Base-by-base conservation (phyloP, 2,888 invertebrate genomes). In the Chymomyza fuscimana region DNA sequence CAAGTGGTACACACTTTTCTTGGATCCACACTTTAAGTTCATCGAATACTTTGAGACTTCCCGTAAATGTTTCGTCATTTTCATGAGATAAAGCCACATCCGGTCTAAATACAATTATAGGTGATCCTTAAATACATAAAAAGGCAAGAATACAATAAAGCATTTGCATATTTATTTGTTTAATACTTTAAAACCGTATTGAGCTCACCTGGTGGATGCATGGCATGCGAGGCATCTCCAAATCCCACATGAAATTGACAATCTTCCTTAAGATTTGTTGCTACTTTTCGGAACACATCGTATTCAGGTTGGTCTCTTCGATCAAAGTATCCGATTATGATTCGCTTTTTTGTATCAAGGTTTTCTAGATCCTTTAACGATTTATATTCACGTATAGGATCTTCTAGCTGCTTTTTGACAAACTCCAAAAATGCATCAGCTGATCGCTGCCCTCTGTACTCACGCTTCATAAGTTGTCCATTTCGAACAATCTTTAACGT, bases 401-500 rank as follows among this genome's bases (percentile, higher is more conserved):
- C 96, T 79, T 95, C 96, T 51, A 99, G 91, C 90, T 99, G 97
- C 80, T 97, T 96, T 82, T 95, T 95, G 25, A 99, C 95, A 92
- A 97, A 99, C 63, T 95, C 95, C 2, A 95, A 93, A 89, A 99
- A 96, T 0, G 99, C 98, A 67, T 99, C 98, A 0, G 94, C 95
- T 15, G 98, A 97, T 66, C 99, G 94, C 88, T 95, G 95, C 1
- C 97, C 99, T 89, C 99, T 94, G 87, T 97, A 98, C 90, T 98
- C 98, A 78, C 96, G 94, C 90, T 98, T 98, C 15, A 96, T 94
- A n/a, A 96, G 95, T 87, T 96, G 95, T 0, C 97, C 97, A 93
- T 97, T 97, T 65, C 97, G 94, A 82, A 99, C 96, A 22, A 99
- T 92, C 93, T 99, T 99, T 69, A 99, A 92, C 5, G 99, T 99